phyloP scores from a whole-genome alignment of 2,113 vertebrate genomes.

The Mixornis gularis region DNA sequence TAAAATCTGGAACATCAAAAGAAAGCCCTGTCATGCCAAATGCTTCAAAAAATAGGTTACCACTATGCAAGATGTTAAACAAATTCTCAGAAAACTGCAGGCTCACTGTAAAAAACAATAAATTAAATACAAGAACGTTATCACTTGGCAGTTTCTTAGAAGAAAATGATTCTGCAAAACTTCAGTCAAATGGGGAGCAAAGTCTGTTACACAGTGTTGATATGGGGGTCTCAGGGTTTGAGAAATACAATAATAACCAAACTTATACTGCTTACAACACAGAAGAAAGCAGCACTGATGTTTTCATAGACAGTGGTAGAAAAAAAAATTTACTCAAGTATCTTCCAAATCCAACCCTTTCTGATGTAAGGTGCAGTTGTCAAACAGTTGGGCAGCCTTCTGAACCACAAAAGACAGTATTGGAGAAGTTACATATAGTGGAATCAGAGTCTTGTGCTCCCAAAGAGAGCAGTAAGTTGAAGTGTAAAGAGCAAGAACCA shows the following conservation, averaged over 20 bases:
- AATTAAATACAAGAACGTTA: background rate
- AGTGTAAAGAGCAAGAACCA: constrained; percentile 4
- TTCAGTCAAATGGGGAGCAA: background rate
- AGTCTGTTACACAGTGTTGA: background rate
- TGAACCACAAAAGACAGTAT: background rate
- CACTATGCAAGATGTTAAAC: background rate
- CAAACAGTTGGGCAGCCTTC: background rate
- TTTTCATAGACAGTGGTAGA: background rate
- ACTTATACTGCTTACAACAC: background rate
- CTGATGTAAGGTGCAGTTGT: background rate
- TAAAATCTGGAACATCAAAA: background rate
- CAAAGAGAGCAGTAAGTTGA: background rate
- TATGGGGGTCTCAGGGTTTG: background rate
- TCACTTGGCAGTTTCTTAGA: background rate
- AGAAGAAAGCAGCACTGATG: background rate
- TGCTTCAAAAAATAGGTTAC: background rate
- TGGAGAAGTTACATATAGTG: constrained; percentile 1
- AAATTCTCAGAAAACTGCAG: constrained; percentile 31
- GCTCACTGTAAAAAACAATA: background rate
- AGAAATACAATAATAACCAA: background rate
- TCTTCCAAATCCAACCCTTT: constrained; percentile 17
- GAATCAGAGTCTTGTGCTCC: constrained; percentile 1
- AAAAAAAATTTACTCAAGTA: background rate
- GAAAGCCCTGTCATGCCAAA: background rate
- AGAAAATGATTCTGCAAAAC: background rate